These are phyloP conservation scores for Forbesichthys agassizii DNA, from an alignment of 2,113 vertebrate species.

Conservation along the genomic window DNA sequence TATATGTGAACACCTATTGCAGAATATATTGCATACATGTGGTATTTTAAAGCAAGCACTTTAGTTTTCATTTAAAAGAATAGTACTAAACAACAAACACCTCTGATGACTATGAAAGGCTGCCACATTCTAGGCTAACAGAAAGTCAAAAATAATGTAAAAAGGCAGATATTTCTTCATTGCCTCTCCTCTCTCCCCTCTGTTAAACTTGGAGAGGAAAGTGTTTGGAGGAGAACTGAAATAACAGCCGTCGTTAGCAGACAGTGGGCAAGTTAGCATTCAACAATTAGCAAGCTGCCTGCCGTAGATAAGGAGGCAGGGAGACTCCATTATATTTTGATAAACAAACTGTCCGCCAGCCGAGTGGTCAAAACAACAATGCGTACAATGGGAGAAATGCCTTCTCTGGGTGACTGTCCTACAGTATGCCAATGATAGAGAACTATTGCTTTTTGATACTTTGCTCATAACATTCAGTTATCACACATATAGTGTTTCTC, in stretches of 20 bases:
- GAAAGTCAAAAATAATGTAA: constrained; percentile 47
- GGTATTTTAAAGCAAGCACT: no score
- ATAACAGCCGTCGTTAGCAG: constrained; percentile 62
- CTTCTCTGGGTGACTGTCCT: neutral
- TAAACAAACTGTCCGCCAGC: constrained; percentile 41
- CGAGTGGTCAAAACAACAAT: constrained; percentile 26
- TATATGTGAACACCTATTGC: no score
- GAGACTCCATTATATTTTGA: constrained; percentile 49
- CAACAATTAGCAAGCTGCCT: constrained; percentile 61
- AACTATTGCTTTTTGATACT: neutral
- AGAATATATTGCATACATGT: no score
- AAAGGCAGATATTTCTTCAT: constrained; percentile 35
- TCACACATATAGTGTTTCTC: neutral
- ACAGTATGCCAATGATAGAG: neutral
- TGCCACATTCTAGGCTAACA: constrained; percentile 32
- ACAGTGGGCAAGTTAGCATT: constrained; percentile 49
- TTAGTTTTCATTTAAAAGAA: no score
- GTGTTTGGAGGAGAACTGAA: constrained; percentile 59
- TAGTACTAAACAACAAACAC: neutral
- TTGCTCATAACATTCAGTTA: neutral
- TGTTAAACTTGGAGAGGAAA: constrained; percentile 48
- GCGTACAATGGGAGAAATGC: neutral
- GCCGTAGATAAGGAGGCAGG: constrained; percentile 65
- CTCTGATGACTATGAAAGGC: constrained; percentile 20
- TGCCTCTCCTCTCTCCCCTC: constrained; percentile 21